Conservation (phyloP, 1,140 invertebrate genomes). For the Drosophila saltans region DNA sequence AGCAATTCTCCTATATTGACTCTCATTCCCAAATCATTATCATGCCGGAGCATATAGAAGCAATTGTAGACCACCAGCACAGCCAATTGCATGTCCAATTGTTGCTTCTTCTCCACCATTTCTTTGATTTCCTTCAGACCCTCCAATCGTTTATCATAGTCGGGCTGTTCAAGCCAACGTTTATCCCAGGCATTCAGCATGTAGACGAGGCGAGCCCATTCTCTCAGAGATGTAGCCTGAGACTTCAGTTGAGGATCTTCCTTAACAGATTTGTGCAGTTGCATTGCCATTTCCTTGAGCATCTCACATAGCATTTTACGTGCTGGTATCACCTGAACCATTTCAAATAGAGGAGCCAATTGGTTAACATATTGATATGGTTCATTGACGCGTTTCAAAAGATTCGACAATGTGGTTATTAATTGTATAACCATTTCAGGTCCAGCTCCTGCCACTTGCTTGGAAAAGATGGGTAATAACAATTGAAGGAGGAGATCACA, state of each 20-base stretch:
- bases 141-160: constrained; percentile 91
- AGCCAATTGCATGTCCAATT: constrained; percentile 87
- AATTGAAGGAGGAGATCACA: constrained; percentile 88
- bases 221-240: constrained; percentile 46
- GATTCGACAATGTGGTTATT: constrained; percentile 89
- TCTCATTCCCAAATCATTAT: constrained; percentile 92
- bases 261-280: constrained; percentile 62
- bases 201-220: constrained; percentile 85
- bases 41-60: constrained; percentile 90
- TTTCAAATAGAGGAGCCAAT: constrained; percentile 87
- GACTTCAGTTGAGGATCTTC: constrained; percentile 3
- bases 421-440: constrained; percentile 87
- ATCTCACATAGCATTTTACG: constrained; percentile 88
- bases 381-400: constrained; percentile 87
- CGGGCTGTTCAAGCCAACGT: constrained; percentile 95
- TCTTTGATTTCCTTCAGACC: constrained; percentile 86
- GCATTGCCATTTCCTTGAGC: constrained; percentile 85
- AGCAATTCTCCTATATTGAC: constrained; percentile 91
- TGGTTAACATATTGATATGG: constrained; percentile 87
- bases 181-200: constrained; percentile 94
- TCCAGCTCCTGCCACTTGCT: constrained; percentile 83
- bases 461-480: constrained; percentile 89
- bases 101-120: constrained; percentile 77
- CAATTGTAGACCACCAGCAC: constrained; percentile 92
- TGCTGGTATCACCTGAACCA: constrained; percentile 85